phyloP scores from a whole-genome alignment of 1,140 invertebrate genomes.

The Babylonia areolata region DNA sequence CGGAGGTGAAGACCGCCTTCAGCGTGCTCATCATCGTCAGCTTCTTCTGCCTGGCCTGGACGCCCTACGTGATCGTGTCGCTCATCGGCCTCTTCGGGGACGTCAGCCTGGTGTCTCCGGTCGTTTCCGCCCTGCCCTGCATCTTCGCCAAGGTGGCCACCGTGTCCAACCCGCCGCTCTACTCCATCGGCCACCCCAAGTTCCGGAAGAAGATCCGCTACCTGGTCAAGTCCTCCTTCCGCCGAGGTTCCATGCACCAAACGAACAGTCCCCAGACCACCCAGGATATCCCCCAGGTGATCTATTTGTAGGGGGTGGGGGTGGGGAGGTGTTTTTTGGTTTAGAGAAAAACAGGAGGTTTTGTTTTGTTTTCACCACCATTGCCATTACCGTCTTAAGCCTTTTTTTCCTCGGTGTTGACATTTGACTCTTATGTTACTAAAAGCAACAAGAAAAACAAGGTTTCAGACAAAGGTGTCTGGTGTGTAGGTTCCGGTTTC shows the following conservation, averaged over 20 bases:
- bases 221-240: not conserved
- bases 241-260: not conserved
- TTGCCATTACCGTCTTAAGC: not conserved
- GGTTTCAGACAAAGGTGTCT: too few species aligned
- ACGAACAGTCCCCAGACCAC: not conserved
- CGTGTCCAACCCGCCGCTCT: constrained; percentile 87
- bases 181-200: constrained; percentile 79
- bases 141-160: constrained; percentile 86
- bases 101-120: constrained; percentile 78
- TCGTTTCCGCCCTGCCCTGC: constrained; percentile 82
- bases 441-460: too few species aligned
- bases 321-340: not conserved
- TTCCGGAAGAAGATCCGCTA: constrained; percentile 45
- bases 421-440: not conserved
- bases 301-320: not conserved
- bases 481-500: too few species aligned
- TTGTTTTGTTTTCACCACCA: not conserved
- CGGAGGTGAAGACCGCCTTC: constrained; percentile 46
- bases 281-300: not conserved
- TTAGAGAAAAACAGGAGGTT: not conserved
- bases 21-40: constrained; percentile 41
- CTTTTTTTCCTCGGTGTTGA: not conserved
- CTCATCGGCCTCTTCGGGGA: constrained; percentile 86
- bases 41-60: constrained; percentile 54
- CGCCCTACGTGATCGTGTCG: constrained; percentile 78